Evolutionary conservation across 2,797 vertebrate species (phyloP), one percentile per base, ranked within the genome.

Genomic region (Myioborus miniatus): DNA sequence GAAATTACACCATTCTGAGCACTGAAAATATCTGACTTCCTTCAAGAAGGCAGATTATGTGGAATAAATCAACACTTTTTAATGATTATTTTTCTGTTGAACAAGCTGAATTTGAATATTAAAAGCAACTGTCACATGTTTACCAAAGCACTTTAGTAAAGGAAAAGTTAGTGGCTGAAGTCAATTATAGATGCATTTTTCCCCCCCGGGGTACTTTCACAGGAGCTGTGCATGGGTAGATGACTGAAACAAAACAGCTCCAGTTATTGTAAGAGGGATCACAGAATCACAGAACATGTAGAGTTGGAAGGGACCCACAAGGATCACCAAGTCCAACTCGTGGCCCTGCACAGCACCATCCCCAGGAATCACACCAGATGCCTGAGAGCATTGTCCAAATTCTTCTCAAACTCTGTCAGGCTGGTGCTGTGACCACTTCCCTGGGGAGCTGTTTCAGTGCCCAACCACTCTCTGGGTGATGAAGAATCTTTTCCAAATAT

Each of bases 321-420:
- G 26, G 18, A 29, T 86, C 20, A 39, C 30, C 0, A 0, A 69
- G 30, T 47, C 24, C 47, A 34, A 2, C 56, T 36, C 17, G 56
- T 18, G 34, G 12, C 19, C 14, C 34, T 26, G 30, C 17, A 18
- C 30, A 62, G 56, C 20, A 12, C 11, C 34, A 41, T 21, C 5
- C 41, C 30, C 7, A 78, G 18, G 30, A 62, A 2, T 41, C 34
- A 11, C 41, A 30, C 30, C 41, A 19, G 22, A 14, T 34, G 47
- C 34, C 29, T 1, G 0, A 46, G 13, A 24, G 20, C 2, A 1
- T 43, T 44, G 2, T 69, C 64, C 41, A 55, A 2, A 30, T 0
- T 2, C n/a, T 55, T 41, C 30, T 47, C 26, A 12, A 7, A 2
- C 34, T 60, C 11, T 69, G 14, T 7, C 47, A 47, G 47, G 30